Evolutionary conservation across 2,113 vertebrate genomes (phyloP), one percentile per base, ranked within the genome.

Genomic region (Tangachromis dhanisi): DNA sequence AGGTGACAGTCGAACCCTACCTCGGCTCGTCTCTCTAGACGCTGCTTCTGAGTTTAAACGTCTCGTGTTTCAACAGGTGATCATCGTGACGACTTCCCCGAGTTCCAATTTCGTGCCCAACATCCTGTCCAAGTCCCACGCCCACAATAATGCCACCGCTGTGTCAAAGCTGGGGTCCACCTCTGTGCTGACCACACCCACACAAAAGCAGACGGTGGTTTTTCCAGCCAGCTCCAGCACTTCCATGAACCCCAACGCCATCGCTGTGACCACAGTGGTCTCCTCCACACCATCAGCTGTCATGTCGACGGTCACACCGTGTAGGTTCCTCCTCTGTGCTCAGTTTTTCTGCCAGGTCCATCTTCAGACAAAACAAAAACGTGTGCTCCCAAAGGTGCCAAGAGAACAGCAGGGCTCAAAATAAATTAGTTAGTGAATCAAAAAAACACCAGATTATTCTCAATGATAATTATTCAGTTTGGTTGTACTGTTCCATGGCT

Each of bases 41-140:
- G 5, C 42, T 3, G 6, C 26, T 1, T 9, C 5, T 7, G 26
- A 12, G 1, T 49, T 38, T 5, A 35, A 82, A 29, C 16, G 19
- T 86, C 90, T 93, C 84, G 2, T 83, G 5, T 79, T 90, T 71
- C 68, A 71, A 38, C 96, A 99, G 99, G 99, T 99, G 84, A 99
- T 99, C 89, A 99, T 99, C 85, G 99, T 99, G 86, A 99, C 98
- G 4, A 99, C 99, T 7, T 99, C 98, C 89, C 98, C 98, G 47
- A 99, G 99, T 93, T 99, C 99, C 86, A 98, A 97, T 84, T 99
- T 99, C 57, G 98, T 99, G 61, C 99, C 99, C 90, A 99, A 99
- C 97, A 99, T 99, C 95, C 97, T 99, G 90, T 99, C 99, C 35
- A 99, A 99, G 96, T 99, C 98, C 12, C 98, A 99, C 96, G 97